Evolutionary conservation across 2,113 vertebrate species (phyloP), one percentile per base, ranked within the genome.

Genomic region (Rhegmatorhina hoffmannsi): DNA sequence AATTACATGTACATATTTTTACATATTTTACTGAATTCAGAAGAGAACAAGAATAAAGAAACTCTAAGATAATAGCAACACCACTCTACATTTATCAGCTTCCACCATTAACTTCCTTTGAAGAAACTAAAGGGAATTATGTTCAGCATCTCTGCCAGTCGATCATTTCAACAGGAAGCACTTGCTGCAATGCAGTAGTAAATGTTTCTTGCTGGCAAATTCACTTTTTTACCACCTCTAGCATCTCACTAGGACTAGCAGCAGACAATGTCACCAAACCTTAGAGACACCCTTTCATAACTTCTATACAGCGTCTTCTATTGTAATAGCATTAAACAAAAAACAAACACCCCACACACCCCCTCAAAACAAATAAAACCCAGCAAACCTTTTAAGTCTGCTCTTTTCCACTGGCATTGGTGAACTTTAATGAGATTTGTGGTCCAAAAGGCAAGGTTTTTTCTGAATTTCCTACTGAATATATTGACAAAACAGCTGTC

Each of bases 401-500:
- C 34, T 84, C 31, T 91, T 34, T 90, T 84, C 73, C 53, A 93
- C 43, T 87, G 79, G 69, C 77, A 60, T 24, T 36, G 26, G 62
- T 76, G 92, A 84, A 66, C 43, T 84, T 92, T 60, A 93, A 96
- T 70, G 72, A 95, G 78, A 84, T 49, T 72, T 1, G 0, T 50
- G 53, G 76, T 86, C 84, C 91, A 85, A 91, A 75, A 92, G 74
- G 64, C 26, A 3, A 90, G 87, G 92, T 93, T 82, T 82, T 84
- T 90, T 92, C 81, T 50, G 25, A 68, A 80, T 87, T 90, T 94
- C 83, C 72, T 80, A 46, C 74, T 53, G 64, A 93, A 75, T 60
- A 29, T 78, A 53, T 58, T 96, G 92, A 93, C 95, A 92, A 93
- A 94, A 94, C 90, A 94, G 92, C 88, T 93, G 95, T 82, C 7